phyloP scores from a whole-genome alignment of 2,888 invertebrate species.

The Epinotia brunnichana region DNA sequence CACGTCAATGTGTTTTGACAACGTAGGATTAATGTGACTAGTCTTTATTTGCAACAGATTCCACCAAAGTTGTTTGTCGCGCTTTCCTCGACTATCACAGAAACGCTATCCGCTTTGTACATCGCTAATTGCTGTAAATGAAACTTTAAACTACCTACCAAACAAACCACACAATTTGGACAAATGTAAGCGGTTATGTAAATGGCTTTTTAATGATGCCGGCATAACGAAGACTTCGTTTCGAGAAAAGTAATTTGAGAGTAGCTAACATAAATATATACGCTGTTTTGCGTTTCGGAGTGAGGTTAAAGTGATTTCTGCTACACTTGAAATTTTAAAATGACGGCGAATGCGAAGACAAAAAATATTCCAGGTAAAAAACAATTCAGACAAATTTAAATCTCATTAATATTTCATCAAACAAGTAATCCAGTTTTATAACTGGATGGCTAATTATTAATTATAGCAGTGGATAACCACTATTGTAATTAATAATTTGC shows the following conservation, averaged over 20 bases:
- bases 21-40: neutral
- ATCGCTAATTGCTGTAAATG: constrained; percentile 36
- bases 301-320: neutral
- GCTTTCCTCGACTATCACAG: constrained; percentile 12
- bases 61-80: neutral
- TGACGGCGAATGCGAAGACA: neutral
- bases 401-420: neutral
- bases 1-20: too few relatives aligned
- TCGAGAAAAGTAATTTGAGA: neutral
- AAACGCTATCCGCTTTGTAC: neutral
- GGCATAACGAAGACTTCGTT: neutral
- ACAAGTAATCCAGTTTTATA: neutral
- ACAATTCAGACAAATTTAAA: neutral
- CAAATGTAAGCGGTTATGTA: constrained; percentile 18
- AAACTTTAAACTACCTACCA: constrained; percentile 16
- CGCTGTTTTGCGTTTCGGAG: neutral
- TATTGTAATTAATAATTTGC: constrained; percentile 1
- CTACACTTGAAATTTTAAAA: neutral
- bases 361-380: neutral
- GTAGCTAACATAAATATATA: too few relatives aligned
- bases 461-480: too few relatives aligned
- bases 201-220: constrained; percentile 26
- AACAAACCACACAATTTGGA: constrained; percentile 12
- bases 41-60: constrained; percentile 11
- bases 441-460: too few relatives aligned